Evolutionary conservation across 2,888 invertebrate genomes (phyloP), one percentile per base, ranked within the genome.

Genomic region (Alviniconcha strummeri): DNA sequence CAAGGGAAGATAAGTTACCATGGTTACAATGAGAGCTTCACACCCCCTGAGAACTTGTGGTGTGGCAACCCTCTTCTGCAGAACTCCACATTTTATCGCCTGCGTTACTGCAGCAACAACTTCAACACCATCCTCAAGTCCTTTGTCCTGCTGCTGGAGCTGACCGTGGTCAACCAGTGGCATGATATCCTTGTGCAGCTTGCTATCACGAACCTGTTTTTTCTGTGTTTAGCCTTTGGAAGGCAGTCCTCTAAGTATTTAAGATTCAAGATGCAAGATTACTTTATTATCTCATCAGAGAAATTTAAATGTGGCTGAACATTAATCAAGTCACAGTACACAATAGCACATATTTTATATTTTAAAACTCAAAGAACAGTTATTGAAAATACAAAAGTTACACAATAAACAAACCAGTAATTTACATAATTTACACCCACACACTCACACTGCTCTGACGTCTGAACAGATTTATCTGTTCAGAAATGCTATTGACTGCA

Each of bases 151-250:
- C 90, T 94, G 83, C 94, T 94, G 90, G 94, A 94, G 86, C 90
- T 94, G 64, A 94, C 93, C 80, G 94, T 94, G n/a, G 94, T 94
- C 83, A 94, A 94, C 89, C 94, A 94, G 87, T 94, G 94, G 94
- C 94, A 94, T 91, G 94, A 91, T 93, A 93, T 93, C 93, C 93
- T 94, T 93, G 90, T 56, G 55, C 4, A 7, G n/a, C 19, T 54
- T 7, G 36, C 36, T 36, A 36, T 3, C 36, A 36, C 0, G 3
- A 36, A 36, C n/a, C 13, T 13, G 5, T 77, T 74, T 15, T 36
- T 0, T 36, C 36, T 36, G 36, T 36, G 36, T 36, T 17, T 17
- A 15, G 67, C 17, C 67, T 3, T 15, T 13, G 67, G 67, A 67
- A 67, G 67, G 67, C 17, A 17, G 13, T 13, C 67, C 1, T 67